Evolutionary conservation across 1,140 invertebrate species (phyloP), one percentile per base, ranked within the genome.

Genomic region (Calliphora vicina): DNA sequence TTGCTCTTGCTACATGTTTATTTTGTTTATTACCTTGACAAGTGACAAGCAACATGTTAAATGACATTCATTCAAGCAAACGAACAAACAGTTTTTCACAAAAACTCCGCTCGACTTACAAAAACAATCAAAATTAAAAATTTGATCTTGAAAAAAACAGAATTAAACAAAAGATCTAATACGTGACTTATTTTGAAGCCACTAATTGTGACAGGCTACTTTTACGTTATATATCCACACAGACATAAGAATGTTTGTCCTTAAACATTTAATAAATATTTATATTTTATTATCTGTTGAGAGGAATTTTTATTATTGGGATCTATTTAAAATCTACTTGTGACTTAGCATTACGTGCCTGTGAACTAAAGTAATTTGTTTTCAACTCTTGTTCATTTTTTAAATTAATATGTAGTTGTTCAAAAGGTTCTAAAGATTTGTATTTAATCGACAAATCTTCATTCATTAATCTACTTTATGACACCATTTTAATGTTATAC

Each of bases 11-110:
- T 74, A 27, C 71, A 35, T 74, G 72, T 74, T 74, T 27, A 35
- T 73, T 25, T 27, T 74, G 72, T 74, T 29, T 35, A 50, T 50
- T 50, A 50, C 13, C 45, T 50, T 50, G 45, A 50, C 45, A 74
- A 74, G 72, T 74, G 27, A 74, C 72, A 74, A 29, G 29, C 20
- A 74, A 35, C 72, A 74, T 74, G 72, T 74, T 27, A 74, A 74
- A 74, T 35, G 72, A 50, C 45, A 50, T 50, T 50, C 12, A 50
- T 17, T 50, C 45, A 6, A 50, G 10, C 35, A 35, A 5, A 35
- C 35, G 10, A 5, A 35, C 35, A 35, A 2, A 35, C 35, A n/a
- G n/a, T n/a, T n/a, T n/a, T n/a, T n/a, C n/a, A n/a, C n/a, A 35
- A 1, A 35, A 35, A 35, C 1, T 35, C 35, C 35, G 35, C 35